A percentile compares a stretch with the other conserved stretches of the same genome.
Evolutionary conservation across 2,113 vertebrate genomes (phyloP).

Genomic region (Sceloporus tristichus): DNA sequence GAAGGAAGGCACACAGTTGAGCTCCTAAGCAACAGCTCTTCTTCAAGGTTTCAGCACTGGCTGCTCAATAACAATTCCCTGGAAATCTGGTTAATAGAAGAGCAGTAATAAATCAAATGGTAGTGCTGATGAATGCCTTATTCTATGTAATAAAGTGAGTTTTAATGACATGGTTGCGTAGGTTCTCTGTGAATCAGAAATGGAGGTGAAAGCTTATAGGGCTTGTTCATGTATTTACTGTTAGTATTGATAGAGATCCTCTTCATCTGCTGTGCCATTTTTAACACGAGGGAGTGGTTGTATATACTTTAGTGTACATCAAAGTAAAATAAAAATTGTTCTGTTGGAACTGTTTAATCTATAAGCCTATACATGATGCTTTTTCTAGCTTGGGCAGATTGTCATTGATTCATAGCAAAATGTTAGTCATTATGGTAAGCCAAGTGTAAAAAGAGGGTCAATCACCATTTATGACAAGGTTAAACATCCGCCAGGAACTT

Average conservation of each 20-base stretch:
- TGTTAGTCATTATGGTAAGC: not conserved
- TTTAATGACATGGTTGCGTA: slow-evolving; percentile 35
- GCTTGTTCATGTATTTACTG: not conserved
- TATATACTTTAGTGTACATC: not conserved
- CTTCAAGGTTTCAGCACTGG: not conserved
- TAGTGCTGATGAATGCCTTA: too few relatives aligned
- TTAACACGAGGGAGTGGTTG: not conserved
- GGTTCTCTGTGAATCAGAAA: not conserved
- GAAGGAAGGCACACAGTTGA: not conserved
- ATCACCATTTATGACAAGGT: not conserved
- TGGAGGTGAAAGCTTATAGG: not conserved
- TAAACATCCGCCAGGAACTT: not conserved
- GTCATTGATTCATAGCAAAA: not conserved
- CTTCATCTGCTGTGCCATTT: fast-evolving
- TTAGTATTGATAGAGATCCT: not conserved
- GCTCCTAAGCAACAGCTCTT: not conserved
- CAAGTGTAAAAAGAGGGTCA: not conserved
- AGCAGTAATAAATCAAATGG: not conserved
- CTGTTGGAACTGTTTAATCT: not conserved
- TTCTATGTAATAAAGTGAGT: not conserved
- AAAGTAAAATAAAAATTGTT: not conserved
- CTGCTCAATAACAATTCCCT: not conserved
- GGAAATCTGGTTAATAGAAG: slow-evolving; percentile 16
- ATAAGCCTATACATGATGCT: not conserved
- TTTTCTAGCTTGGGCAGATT: not conserved